Evolutionary conservation across 2,888 invertebrate species (phyloP), one percentile per base, ranked within the genome.

Genomic region (Pristionchus entomophagus): DNA sequence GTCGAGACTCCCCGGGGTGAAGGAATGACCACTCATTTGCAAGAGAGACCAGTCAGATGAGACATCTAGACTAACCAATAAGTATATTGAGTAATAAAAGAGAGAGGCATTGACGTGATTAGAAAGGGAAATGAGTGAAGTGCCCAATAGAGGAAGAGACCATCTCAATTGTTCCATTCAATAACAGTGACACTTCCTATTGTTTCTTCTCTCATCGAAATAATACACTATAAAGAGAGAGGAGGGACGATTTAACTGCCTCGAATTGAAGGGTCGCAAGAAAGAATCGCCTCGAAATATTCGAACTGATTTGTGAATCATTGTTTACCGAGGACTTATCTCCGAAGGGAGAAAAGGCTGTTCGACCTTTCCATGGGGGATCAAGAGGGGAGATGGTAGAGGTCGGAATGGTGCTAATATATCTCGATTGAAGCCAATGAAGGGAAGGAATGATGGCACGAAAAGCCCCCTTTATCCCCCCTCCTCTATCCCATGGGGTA

Each of bases 381-480:
- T 38, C 69, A 69, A 69, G 69, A 26, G 32, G 10, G 29, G 62
- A 17, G 32, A 14, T n/a, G 12, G 62, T 17, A 17, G 17, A 32
- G 32, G 62, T 5, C 0, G 8, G 32, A 5, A 14, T 29, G 41
- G n/a, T 29, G 69, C 69, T n/a, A 69, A 69, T 69, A 8, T 32
- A 12, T n/a, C n/a, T 10, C 38, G 69, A 69, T 69, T 35, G 69
- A 22, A 69, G 69, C 69, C 38, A 69, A 69, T 69, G n/a, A 38
- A 69, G 69, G n/a, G 56, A 19, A 19, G 69, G 69, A 19, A 32
- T n/a, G 69, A 62, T 69, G 69, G 69, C 69, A 69, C 10, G 69
- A 69, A 69, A 69, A 69, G 69, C 69, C 41, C 65, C n/a, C 69
- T 41, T 41, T 69, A 69, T 69, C 69, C 69, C n/a, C n/a, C n/a